phyloP scores from a whole-genome alignment of 2,888 invertebrate genomes.

The Oscheius sp. region DNA sequence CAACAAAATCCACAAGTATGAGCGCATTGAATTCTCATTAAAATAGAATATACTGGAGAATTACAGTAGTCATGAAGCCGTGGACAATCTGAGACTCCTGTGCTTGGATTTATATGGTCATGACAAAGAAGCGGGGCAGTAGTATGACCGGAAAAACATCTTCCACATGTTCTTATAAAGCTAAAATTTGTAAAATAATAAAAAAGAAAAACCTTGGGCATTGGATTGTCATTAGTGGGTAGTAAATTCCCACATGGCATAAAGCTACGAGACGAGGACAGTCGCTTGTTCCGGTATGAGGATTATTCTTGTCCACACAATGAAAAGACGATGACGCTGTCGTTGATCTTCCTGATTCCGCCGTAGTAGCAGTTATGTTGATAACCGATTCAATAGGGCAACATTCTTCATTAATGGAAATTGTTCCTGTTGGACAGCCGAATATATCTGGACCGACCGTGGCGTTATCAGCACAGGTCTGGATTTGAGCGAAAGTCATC shows the following conservation, averaged over 20 bases:
- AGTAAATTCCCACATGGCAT: too few species aligned
- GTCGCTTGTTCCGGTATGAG: background rate
- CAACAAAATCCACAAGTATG: constrained; percentile 12
- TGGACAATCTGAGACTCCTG: constrained; percentile 13
- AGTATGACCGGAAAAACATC: background rate
- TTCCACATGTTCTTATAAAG: too few species aligned
- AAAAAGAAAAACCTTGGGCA: too few species aligned
- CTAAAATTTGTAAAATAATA: too few species aligned
- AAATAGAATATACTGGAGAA: background rate
- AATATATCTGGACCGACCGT: background rate
- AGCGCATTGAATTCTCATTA: constrained; percentile 21
- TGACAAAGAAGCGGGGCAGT: background rate
- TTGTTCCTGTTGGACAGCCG: background rate
- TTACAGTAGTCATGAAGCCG: background rate
- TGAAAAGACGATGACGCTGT: too few species aligned
- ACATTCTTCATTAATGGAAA: background rate
- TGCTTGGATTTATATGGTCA: constrained; percentile 5
- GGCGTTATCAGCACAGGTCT: background rate
- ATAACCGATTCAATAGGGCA: background rate
- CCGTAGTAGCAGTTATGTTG: background rate
- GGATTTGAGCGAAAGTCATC: background rate
- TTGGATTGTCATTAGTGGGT: too few species aligned
- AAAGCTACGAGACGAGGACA: background rate
- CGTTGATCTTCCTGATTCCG: background rate
- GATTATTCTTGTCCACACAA: constrained; percentile 7